Conservation (phyloP, 2,888 invertebrate genomes). For the Chalcosyrphus nemorum region DNA sequence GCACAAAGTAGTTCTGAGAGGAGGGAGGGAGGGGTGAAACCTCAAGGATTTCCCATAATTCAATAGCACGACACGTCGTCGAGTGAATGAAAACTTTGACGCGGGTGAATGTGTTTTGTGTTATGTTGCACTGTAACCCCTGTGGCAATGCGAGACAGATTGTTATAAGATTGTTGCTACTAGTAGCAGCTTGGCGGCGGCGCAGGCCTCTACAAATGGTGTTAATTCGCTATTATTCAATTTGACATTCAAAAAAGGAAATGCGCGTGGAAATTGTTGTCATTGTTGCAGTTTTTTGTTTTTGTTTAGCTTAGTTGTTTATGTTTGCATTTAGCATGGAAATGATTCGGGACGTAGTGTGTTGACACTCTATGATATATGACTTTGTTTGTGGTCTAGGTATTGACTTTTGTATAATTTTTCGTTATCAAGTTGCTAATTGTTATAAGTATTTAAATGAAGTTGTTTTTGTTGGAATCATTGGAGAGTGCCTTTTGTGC, state of each 20-base stretch:
- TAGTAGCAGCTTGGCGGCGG: background rate
- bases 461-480: too few relatives aligned
- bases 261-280: background rate
- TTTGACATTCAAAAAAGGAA: constrained; percentile 57
- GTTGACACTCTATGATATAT: constrained; percentile 28
- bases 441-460: constrained; percentile 47
- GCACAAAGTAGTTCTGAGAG: too few relatives aligned
- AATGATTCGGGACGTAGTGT: background rate
- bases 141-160: constrained; percentile 22
- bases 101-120: background rate
- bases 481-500: too few relatives aligned
- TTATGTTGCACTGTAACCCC: constrained; percentile 37
- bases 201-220: constrained; percentile 45
- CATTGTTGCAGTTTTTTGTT: background rate
- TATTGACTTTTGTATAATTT: constrained; percentile 25
- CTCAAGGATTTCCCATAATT: constrained; percentile 71
- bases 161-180: constrained; percentile 18
- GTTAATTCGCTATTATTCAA: constrained; percentile 62
- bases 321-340: constrained; percentile 8
- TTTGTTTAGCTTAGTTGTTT: constrained; percentile 32
- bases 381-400: constrained; percentile 12
- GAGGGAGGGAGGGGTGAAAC: background rate
- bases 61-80: constrained; percentile 43
- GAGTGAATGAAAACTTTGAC: background rate
- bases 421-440: constrained; percentile 40